These are phyloP conservation scores for Brienomyrus longianalis DNA, from an alignment of 2,113 vertebrate genomes.

Conservation along the genomic window DNA sequence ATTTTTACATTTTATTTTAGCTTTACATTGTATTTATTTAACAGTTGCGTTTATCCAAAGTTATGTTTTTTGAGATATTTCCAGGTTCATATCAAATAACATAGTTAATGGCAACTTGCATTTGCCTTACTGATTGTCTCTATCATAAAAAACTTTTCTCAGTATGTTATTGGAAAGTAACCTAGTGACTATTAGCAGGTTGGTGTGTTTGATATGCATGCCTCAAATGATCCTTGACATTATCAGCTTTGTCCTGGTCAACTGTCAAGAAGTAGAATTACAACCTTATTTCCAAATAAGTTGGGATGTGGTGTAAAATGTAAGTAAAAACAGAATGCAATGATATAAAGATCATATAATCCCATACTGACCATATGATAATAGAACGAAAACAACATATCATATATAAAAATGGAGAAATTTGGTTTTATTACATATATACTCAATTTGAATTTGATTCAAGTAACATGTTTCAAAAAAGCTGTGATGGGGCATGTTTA, in stretches of 20 bases:
- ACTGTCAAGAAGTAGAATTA: neutral
- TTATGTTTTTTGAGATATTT: neutral
- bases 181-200: neutral
- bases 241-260: neutral
- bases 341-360: neutral
- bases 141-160: neutral
- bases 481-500: neutral
- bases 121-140: neutral
- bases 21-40: neutral
- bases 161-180: neutral
- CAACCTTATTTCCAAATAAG: neutral
- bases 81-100: neutral
- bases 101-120: neutral
- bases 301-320: neutral
- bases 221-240: neutral
- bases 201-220: neutral
- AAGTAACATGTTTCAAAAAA: neutral
- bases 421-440: neutral
- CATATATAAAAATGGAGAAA: neutral
- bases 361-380: neutral
- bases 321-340: neutral
- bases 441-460: neutral
- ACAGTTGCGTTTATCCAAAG: neutral
- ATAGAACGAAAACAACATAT: neutral
- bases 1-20: neutral